Evolutionary conservation across 2,113 vertebrate genomes (phyloP).

Genomic region (Pithys albifrons): DNA sequence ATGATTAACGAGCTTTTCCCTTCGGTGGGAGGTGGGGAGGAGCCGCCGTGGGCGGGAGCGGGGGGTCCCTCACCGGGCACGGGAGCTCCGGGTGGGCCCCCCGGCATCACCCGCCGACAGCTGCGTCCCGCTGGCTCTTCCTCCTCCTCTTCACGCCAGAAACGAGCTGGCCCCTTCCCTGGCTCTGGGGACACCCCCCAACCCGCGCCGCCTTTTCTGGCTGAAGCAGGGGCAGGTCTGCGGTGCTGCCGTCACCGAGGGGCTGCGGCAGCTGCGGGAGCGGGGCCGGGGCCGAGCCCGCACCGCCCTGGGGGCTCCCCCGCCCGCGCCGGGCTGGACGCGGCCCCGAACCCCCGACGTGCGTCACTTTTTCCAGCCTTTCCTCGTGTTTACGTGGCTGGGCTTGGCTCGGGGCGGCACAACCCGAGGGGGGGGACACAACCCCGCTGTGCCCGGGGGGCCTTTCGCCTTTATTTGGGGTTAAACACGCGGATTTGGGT

Average conservation of each 20-base stretch:
- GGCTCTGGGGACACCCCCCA: background rate
- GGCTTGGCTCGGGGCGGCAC: background rate
- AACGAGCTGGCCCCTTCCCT: background rate
- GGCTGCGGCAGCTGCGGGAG: background rate
- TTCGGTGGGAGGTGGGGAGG: background rate
- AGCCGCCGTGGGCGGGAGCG: background rate
- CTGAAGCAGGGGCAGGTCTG: accelerated
- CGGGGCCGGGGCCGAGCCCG: background rate
- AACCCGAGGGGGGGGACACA: background rate
- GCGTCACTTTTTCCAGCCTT: conserved; percentile 1
- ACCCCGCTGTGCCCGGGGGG: background rate
- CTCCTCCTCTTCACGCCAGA: background rate
- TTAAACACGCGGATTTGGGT: background rate
- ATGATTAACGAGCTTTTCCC: background rate
- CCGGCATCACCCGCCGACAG: background rate
- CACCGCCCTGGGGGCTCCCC: background rate
- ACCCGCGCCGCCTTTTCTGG: background rate
- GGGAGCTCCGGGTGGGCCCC: background rate
- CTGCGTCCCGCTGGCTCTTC: background rate
- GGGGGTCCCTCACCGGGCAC: background rate
- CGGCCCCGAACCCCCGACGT: background rate
- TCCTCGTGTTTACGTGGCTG: background rate
- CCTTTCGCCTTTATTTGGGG: background rate
- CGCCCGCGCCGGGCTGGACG: background rate
- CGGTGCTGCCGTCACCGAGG: background rate